Evolutionary conservation across 1,140 invertebrate species (phyloP).

Genomic region (Aphis craccivora): DNA sequence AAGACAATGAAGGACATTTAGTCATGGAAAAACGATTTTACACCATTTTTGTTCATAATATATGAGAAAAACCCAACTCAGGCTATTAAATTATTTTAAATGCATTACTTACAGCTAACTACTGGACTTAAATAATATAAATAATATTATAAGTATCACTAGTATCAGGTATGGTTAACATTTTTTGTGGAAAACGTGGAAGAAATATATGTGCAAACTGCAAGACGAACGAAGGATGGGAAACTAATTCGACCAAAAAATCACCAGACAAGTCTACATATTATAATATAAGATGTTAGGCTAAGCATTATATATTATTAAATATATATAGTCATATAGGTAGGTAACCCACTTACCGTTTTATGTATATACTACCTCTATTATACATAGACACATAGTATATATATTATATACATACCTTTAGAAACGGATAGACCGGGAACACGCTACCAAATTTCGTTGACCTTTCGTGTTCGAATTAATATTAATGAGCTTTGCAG

Average conservation of each 20-base stretch:
- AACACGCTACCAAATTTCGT: slow-evolving; percentile 21
- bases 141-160: too few species aligned
- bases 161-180: too few species aligned
- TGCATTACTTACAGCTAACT: background rate
- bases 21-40: slow-evolving; percentile 1
- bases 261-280: too few species aligned
- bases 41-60: background rate
- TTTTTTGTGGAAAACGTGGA: background rate
- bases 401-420: background rate
- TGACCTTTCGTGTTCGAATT: slow-evolving; percentile 26
- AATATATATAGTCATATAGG: background rate
- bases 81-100: slow-evolving; percentile 2
- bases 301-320: background rate
- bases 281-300: background rate
- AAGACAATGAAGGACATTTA: background rate
- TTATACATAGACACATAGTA: background rate
- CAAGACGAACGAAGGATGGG: too few species aligned
- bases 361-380: background rate
- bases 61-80: background rate
- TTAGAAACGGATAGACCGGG: slow-evolving; percentile 2
- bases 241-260: too few species aligned
- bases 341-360: background rate
- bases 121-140: background rate
- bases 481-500: slow-evolving; percentile 35
- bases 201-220: too few species aligned